Evolutionary conservation across 2,888 invertebrate species (phyloP), one percentile per base, ranked within the genome.

Genomic region (Platynereis dumerilii): DNA sequence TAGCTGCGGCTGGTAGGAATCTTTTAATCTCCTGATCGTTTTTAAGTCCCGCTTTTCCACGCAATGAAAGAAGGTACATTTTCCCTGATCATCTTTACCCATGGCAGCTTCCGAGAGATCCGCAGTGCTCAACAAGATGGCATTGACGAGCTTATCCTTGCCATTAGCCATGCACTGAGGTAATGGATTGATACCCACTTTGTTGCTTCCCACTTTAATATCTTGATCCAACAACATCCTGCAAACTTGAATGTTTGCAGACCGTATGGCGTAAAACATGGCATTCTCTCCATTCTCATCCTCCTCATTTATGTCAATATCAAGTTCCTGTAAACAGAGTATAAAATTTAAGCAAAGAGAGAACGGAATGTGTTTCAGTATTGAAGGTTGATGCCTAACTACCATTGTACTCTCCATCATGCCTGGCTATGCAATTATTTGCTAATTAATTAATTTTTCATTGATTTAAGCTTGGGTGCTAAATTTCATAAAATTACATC

Each of bases 221-320:
- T 68, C 72, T n/a, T 29, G 26, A 2, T 64, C 57, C 10, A 71
- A 22, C 26, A 71, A 54, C 22, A 58, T 53, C n/a, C 52, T 44
- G 3, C 69, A 60, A n/a, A 73, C 58, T 26, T 28, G 52, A 27
- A 67, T 48, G 17, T 58, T 44, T 22, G 60, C 45, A 1, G 68
- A 68, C 45, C 69, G 59, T 17, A 65, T 60, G 42, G 69, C 72
- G 55, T 73, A 73, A 58, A 74, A 74, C 15, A 74, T 63, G 15
- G 70, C 69, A 53, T 72, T 74, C 52, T 73, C 73, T 12, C 73
- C 73, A 28, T 66, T 45, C 10, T 22, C 39, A 60, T 74, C 73
- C 55, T n/a, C 20, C 12, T 62, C 58, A 45, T 72, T 70, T 58
- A 72, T 59, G 66, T 70, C 68, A 26, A 69, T 20, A 44, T 45